Evolutionary conservation across 2,888 invertebrate species (phyloP).

Genomic region (Andrena flavipes): DNA sequence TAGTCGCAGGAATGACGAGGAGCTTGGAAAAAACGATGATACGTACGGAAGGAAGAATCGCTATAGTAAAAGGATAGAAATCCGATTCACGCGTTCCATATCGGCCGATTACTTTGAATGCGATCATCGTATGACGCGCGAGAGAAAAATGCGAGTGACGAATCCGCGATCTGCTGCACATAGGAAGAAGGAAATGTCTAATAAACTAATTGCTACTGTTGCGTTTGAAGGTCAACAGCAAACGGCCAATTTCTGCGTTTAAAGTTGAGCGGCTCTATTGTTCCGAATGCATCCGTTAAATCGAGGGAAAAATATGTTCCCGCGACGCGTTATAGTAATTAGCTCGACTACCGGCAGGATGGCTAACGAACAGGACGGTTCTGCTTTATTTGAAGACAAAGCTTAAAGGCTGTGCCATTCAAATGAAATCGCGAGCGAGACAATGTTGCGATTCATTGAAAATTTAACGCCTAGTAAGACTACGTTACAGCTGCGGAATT

Average conservation of each 20-base stretch:
- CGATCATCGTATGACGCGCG: constrained; percentile 42
- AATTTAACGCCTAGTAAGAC: background rate
- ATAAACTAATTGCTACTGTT: constrained; percentile 31
- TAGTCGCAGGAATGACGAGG: constrained; percentile 13
- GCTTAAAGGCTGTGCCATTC: background rate
- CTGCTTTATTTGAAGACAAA: background rate
- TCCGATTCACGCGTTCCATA: constrained; percentile 14
- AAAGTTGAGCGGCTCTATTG: background rate
- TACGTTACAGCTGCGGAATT: background rate
- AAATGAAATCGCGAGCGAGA: too few relatives aligned
- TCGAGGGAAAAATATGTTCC: constrained; percentile 1
- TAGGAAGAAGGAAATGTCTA: constrained; percentile 30
- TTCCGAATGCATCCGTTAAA: background rate
- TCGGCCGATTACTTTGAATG: constrained; percentile 31
- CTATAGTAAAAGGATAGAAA: constrained; percentile 29
- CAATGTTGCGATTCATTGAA: too few relatives aligned
- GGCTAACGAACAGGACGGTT: background rate
- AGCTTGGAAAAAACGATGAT: constrained; percentile 22
- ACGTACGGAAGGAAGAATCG: background rate
- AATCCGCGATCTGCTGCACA: constrained; percentile 17
- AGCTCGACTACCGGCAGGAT: background rate
- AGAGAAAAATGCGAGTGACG: constrained; percentile 49
- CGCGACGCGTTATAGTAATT: background rate
- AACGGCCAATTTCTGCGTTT: background rate
- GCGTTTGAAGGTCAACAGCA: constrained; percentile 3